phyloP scores from a whole-genome alignment of 37 sponge, comb jelly and placozoan species.

The Hormiphora californensis region DNA sequence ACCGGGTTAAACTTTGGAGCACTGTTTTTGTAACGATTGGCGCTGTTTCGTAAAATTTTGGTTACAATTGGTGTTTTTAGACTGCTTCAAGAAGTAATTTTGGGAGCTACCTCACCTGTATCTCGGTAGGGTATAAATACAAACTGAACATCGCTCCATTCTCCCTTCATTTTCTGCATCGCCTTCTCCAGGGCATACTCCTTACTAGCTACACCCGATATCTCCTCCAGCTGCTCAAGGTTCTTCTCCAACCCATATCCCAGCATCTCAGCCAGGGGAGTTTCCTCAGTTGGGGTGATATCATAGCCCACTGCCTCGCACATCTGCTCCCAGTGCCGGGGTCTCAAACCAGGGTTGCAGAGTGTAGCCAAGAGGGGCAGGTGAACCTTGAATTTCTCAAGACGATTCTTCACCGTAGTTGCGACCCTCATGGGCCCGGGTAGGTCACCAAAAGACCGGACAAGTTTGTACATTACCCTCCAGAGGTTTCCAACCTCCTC shows the following conservation, averaged over 20 bases:
- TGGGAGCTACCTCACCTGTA: no score
- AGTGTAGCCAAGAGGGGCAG: conserved; percentile 81
- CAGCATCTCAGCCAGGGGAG: conserved; percentile 77
- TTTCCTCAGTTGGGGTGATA: conserved; percentile 80
- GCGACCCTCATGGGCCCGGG: conserved; percentile 81
- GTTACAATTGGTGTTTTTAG: no score
- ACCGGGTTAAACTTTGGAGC: not conserved
- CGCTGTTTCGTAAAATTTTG: no score
- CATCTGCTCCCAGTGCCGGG: conserved; percentile 81
- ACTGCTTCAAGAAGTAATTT: no score
- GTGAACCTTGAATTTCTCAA: conserved; percentile 86
- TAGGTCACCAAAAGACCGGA: conserved; percentile 72
- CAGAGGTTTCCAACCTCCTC: conserved; percentile 78
- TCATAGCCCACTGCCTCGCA: conserved; percentile 63
- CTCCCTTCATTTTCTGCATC: conserved; percentile 90
- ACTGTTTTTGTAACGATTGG: no score
- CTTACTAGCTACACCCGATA: conserved; percentile 87
- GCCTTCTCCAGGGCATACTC: conserved; percentile 93
- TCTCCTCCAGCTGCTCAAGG: conserved; percentile 84
- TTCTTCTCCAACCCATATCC: conserved; percentile 76
- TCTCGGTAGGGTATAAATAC: conserved; percentile 83
- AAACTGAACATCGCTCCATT: conserved; percentile 83
- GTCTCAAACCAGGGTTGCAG: conserved; percentile 88
- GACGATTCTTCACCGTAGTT: conserved; percentile 70
- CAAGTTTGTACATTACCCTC: conserved; percentile 85